phyloP scores from a whole-genome alignment of 1,140 invertebrate genomes.

The Drosophila biarmipes region DNA sequence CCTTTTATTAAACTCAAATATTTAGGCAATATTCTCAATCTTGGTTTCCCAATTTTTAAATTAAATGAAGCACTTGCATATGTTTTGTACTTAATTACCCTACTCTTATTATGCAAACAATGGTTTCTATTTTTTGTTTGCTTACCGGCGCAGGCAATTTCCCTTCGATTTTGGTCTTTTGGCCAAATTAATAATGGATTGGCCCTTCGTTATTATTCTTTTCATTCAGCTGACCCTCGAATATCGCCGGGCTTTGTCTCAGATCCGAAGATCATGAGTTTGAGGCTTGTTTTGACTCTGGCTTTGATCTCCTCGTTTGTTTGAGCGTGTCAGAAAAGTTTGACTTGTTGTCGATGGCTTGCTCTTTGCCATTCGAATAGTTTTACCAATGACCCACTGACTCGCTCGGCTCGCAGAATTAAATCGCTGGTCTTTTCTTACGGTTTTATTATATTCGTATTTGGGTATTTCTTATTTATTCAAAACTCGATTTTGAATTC shows the following conservation, averaged over 20 bases:
- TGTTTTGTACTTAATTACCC: no score
- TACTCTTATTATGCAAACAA: no score
- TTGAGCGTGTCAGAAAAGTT: slow-evolving; percentile 8
- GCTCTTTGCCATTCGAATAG: slow-evolving; percentile 34
- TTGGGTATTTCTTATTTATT: background rate
- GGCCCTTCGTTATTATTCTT: slow-evolving; percentile 19
- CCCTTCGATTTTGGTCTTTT: background rate
- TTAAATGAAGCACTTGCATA: no score
- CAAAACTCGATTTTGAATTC: slow-evolving; percentile 49
- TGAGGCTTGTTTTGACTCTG: slow-evolving; percentile 1
- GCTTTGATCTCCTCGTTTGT: background rate
- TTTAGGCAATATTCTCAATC: no score
- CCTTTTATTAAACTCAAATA: no score
- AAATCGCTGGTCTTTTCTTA: background rate
- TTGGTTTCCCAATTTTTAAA: no score
- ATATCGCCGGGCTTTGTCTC: slow-evolving; percentile 1
- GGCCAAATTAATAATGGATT: slow-evolving; percentile 3
- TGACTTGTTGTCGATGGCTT: slow-evolving; percentile 10
- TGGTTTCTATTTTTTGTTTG: no score
- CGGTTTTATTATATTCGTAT: background rate
- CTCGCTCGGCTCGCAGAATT: slow-evolving; percentile 3
- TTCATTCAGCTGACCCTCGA: slow-evolving; percentile 15
- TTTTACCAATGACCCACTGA: slow-evolving; percentile 45
- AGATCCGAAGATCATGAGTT: background rate
- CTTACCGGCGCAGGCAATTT: background rate